Conservation (phyloP, 2,113 vertebrate genomes). For the Centrocercus urophasianus region DNA sequence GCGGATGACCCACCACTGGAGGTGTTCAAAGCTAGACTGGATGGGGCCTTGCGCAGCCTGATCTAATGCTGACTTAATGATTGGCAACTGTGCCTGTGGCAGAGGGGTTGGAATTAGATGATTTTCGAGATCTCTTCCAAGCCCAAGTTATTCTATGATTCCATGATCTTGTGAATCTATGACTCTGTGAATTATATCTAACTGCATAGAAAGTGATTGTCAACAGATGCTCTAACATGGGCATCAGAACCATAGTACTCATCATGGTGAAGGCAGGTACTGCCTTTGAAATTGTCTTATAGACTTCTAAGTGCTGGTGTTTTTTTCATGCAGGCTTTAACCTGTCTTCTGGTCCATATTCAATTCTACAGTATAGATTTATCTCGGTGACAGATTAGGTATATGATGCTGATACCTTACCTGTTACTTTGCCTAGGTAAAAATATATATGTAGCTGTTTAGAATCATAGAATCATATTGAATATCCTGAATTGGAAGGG, state of each 20-base stretch:
- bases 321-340: not conserved
- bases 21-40: not conserved
- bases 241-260: not conserved
- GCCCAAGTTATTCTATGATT: too few species aligned
- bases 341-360: not conserved
- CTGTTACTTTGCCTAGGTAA: not conserved
- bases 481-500: too few species aligned
- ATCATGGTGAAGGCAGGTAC: not conserved
- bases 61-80: not conserved
- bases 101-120: too few species aligned
- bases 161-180: too few species aligned
- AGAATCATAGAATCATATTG: too few species aligned
- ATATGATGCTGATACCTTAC: not conserved
- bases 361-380: not conserved
- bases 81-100: too few species aligned
- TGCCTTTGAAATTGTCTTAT: not conserved
- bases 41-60: not conserved
- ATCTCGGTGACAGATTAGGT: not conserved
- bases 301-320: not conserved
- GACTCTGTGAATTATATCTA: too few species aligned
- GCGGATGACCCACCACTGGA: not conserved
- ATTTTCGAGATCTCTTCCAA: too few species aligned
- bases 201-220: not conserved
- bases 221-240: not conserved
- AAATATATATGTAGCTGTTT: accelerated